These are phyloP conservation scores for Gallinago paraguaiae DNA, from an alignment of 2,113 vertebrate genomes.

Conservation along the genomic window DNA sequence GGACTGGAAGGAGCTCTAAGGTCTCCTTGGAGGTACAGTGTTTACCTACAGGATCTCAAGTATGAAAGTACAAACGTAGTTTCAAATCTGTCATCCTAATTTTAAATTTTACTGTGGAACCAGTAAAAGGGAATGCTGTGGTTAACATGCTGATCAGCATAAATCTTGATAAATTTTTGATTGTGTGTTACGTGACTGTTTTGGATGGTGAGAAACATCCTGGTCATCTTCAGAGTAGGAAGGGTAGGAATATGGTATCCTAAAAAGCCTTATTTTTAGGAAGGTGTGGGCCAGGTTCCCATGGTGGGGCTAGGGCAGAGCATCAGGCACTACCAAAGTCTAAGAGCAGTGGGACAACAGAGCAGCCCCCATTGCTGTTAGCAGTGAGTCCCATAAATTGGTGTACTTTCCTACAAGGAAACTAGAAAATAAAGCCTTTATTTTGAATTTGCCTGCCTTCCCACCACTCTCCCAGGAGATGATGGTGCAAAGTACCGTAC, in stretches of 20 bases:
- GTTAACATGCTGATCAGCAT: fast-evolving
- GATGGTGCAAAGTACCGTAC: neutral
- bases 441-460: neutral
- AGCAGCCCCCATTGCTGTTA: neutral
- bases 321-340: neutral
- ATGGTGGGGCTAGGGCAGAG: neutral
- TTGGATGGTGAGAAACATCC: neutral
- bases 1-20: too few species aligned
- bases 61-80: neutral
- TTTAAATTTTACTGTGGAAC: neutral
- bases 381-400: neutral
- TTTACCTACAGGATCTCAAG: neutral
- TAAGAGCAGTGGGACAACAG: neutral
- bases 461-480: neutral
- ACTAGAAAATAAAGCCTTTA: neutral
- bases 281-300: neutral
- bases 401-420: neutral
- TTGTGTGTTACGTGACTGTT: neutral
- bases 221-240: neutral
- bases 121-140: neutral
- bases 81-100: neutral
- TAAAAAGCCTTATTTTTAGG: neutral
- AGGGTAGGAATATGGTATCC: neutral
- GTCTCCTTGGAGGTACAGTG: neutral
- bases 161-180: neutral